These are phyloP conservation scores for Mastomys coucha DNA, from an alignment of 2,113 vertebrate species.

Conservation along the genomic window DNA sequence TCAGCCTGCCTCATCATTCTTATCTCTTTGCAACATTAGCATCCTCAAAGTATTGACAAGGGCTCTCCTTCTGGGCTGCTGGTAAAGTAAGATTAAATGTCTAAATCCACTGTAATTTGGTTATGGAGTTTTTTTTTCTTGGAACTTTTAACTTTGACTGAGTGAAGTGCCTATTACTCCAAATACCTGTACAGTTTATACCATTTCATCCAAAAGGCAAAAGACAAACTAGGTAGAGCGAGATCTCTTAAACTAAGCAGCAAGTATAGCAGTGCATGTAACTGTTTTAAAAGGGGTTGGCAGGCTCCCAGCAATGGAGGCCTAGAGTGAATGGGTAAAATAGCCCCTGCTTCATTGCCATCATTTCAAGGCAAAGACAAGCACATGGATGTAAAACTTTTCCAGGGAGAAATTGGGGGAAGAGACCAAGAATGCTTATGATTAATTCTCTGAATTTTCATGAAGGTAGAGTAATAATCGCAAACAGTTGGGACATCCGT, in stretches of 20 bases:
- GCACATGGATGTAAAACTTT: constrained; percentile 7
- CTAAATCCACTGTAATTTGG: constrained; percentile 52
- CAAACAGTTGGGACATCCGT: not conserved
- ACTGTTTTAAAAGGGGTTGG: not conserved
- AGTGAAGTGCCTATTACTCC: not conserved
- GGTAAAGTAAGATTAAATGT: constrained; percentile 43
- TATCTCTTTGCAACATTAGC: constrained; percentile 46
- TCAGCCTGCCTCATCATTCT: constrained; percentile 20
- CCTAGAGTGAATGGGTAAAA: not conserved
- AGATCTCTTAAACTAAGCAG: not conserved
- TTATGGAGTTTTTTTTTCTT: constrained; percentile 17
- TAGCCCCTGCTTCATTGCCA: not conserved
- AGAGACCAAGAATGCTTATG: not conserved
- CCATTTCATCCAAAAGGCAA: constrained; percentile 14
- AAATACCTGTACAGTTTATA: constrained; percentile 26
- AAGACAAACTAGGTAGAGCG: not conserved
- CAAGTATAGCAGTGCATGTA: not conserved
- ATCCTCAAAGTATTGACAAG: constrained; percentile 25
- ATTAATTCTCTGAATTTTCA: constrained; percentile 55
- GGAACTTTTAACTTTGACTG: constrained; percentile 46
- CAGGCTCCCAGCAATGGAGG: not conserved
- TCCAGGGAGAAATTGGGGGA: constrained; percentile 17
- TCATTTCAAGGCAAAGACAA: not conserved
- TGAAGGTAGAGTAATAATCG: not conserved
- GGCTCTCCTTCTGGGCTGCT: not conserved